phyloP scores from a whole-genome alignment of 1,140 invertebrate genomes.

The Aphidius gifuensis region DNA sequence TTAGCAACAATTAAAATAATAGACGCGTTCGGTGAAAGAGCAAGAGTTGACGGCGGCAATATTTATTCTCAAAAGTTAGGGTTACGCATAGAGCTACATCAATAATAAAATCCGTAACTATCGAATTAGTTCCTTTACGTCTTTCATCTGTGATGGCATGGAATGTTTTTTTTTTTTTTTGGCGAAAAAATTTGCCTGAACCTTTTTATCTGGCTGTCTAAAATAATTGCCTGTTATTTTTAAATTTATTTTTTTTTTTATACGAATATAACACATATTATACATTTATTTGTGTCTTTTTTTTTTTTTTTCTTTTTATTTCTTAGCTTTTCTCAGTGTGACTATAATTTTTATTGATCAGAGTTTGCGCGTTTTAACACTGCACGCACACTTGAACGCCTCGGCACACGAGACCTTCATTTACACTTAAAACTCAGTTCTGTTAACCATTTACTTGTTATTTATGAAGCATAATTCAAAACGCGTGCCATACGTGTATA shows the following conservation, averaged over 20 bases:
- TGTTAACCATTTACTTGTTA: slow-evolving; percentile 19
- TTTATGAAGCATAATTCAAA: slow-evolving; percentile 24
- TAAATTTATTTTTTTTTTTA: not conserved
- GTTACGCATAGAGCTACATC: too few species aligned
- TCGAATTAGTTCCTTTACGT: not conserved
- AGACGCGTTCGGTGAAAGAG: slow-evolving; percentile 23
- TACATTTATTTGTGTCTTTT: not conserved
- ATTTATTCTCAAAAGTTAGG: not conserved
- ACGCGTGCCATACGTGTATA: not conserved
- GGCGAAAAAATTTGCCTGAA: too few species aligned
- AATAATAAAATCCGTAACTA: too few species aligned
- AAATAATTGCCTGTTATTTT: slow-evolving; percentile 3
- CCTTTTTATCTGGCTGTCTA: not conserved
- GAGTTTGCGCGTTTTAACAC: slow-evolving; percentile 8
- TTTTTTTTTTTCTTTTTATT: not conserved
- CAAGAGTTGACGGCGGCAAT: not conserved
- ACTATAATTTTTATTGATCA: slow-evolving; percentile 16
- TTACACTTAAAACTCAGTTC: slow-evolving; percentile 22
- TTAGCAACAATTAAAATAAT: slow-evolving; percentile 50
- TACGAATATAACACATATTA: slow-evolving; percentile 2
- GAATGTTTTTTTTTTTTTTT: too few species aligned
- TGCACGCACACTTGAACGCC: slow-evolving; percentile 18
- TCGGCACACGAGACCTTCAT: slow-evolving; percentile 16
- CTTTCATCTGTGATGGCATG: too few species aligned
- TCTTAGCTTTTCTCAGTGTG: slow-evolving; percentile 11